Percentiles rank a stretch among this genome's conserved stretches.
These are phyloP conservation scores for Cerastoderma edule DNA, from an alignment of 2,888 invertebrate species.

Conservation along the genomic window DNA sequence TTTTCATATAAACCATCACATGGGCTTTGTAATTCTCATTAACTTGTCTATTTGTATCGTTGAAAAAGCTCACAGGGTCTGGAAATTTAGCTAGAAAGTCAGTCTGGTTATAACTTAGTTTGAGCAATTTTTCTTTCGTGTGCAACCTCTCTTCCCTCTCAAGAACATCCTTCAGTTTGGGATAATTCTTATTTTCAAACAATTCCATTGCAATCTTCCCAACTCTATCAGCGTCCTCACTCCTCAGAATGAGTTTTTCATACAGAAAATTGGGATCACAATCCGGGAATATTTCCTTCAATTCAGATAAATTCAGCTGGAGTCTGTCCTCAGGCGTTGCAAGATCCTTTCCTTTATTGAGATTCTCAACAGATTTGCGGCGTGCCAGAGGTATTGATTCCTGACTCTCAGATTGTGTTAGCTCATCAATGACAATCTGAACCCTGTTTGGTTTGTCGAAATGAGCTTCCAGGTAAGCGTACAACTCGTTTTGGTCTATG, in stretches of 20 bases:
- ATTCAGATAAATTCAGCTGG: constrained; percentile 70
- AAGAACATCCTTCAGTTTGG: constrained; percentile 71
- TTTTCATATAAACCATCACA: constrained; percentile 67
- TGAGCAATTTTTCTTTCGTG: constrained; percentile 59
- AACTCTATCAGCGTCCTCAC: constrained; percentile 66
- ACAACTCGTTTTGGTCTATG: constrained; percentile 77
- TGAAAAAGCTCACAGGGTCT: constrained; percentile 74
- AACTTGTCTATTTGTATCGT: constrained; percentile 65
- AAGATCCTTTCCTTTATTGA: constrained; percentile 52
- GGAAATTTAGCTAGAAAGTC: constrained; percentile 79
- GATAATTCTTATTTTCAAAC: constrained; percentile 75
- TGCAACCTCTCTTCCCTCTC: constrained; percentile 64
- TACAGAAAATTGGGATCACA: constrained; percentile 80
- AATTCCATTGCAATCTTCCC: constrained; percentile 70
- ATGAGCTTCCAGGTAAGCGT: constrained; percentile 79
- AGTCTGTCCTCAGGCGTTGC: constrained; percentile 52
- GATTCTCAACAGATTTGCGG: constrained; percentile 35
- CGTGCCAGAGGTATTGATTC: constrained; percentile 43
- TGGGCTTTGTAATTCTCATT: constrained; percentile 74
- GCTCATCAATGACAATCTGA: constrained; percentile 77
- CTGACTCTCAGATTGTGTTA: constrained; percentile 59
- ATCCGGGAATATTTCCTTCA: constrained; percentile 77
- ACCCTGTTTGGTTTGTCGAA: constrained; percentile 75
- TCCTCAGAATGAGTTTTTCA: constrained; percentile 66
- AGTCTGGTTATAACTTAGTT: constrained; percentile 66